Evolutionary conservation across 2,888 invertebrate genomes (phyloP).

Genomic region (Dolichomitus sp.): DNA sequence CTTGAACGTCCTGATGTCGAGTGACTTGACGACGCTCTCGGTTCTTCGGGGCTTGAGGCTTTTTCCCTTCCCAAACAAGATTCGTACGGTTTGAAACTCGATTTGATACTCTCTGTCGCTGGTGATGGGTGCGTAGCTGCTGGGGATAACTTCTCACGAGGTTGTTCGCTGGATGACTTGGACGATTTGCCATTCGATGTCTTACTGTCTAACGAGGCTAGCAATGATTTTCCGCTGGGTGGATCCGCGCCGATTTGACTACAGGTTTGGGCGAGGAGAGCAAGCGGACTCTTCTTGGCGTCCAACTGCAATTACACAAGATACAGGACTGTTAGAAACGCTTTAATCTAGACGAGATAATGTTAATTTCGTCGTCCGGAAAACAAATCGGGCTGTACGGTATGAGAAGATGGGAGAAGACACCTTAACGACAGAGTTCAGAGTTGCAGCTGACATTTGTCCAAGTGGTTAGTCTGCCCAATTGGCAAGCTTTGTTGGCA

Average conservation of each 20-base stretch:
- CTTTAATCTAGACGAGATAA: conserved; percentile 31
- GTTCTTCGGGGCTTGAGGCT: conserved; percentile 90
- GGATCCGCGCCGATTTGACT: conserved; percentile 98
- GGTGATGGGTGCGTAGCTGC: conserved; percentile 57
- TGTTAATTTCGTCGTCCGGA: conserved; percentile 29
- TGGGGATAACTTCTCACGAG: conserved; percentile 89
- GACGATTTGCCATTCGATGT: conserved; percentile 86
- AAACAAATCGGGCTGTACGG: conserved; percentile 18
- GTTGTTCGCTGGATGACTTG: conserved; percentile 81
- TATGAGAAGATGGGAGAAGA: neutral
- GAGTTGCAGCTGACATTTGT: conserved; percentile 44
- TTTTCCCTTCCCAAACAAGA: conserved; percentile 90
- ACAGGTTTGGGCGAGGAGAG: conserved; percentile 98
- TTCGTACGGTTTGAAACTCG: conserved; percentile 93
- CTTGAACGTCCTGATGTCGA: conserved; percentile 81
- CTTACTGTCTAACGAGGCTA: conserved; percentile 91
- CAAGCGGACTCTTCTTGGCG: conserved; percentile 98
- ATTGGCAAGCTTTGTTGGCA: conserved; percentile 54
- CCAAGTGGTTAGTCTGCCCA: conserved; percentile 57
- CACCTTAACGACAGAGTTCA: conserved; percentile 51
- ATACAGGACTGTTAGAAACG: conserved; percentile 54
- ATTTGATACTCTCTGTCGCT: conserved; percentile 85
- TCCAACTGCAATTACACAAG: conserved; percentile 94
- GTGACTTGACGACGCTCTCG: conserved; percentile 87
- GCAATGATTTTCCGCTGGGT: conserved; percentile 91